Conservation (phyloP, 2,888 invertebrate species). For the Rhodophaea formosa region DNA sequence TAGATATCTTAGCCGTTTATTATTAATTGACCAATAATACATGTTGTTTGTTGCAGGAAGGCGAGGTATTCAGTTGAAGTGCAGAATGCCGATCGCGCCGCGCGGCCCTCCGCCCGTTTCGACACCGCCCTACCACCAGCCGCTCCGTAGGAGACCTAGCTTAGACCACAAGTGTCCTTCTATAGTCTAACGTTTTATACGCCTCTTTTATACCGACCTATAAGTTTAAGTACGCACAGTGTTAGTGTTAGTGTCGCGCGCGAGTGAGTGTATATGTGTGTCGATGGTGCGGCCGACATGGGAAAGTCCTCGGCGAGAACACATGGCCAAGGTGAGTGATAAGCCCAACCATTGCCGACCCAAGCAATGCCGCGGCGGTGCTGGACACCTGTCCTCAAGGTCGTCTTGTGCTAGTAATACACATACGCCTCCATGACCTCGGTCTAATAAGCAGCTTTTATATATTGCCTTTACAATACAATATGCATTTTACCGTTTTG, state of each 20-base stretch:
- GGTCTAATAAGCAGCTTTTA: not conserved
- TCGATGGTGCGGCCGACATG: slow-evolving; percentile 81
- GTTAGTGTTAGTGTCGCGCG: slow-evolving; percentile 67
- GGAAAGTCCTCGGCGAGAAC: slow-evolving; percentile 82
- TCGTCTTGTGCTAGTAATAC: slow-evolving; percentile 32
- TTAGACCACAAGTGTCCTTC: slow-evolving; percentile 76
- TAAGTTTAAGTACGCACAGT: slow-evolving; percentile 72
- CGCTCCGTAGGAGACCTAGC: slow-evolving; percentile 72
- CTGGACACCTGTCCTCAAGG: slow-evolving; percentile 56
- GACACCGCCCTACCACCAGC: slow-evolving; percentile 70
- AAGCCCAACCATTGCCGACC: slow-evolving; percentile 22
- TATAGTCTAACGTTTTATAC: slow-evolving; percentile 76
- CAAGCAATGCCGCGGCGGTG: slow-evolving; percentile 33
- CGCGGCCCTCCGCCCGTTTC: slow-evolving; percentile 76
- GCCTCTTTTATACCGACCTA: slow-evolving; percentile 77
- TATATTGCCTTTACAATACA: slow-evolving; percentile 5
- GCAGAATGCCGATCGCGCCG: slow-evolving; percentile 80
- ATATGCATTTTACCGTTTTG: not conserved
- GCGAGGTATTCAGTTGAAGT: slow-evolving; percentile 58
- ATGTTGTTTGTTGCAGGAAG: slow-evolving; percentile 62
- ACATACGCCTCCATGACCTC: slow-evolving; percentile 3
- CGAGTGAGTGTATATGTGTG: slow-evolving; percentile 70
- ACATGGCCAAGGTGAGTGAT: slow-evolving; percentile 79
- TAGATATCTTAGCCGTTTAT: not conserved
- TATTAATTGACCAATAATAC: not conserved